Evolutionary conservation across 2,797 vertebrate species (phyloP), one percentile per base, ranked within the genome.

Genomic region (Hylomyscus alleni): DNA sequence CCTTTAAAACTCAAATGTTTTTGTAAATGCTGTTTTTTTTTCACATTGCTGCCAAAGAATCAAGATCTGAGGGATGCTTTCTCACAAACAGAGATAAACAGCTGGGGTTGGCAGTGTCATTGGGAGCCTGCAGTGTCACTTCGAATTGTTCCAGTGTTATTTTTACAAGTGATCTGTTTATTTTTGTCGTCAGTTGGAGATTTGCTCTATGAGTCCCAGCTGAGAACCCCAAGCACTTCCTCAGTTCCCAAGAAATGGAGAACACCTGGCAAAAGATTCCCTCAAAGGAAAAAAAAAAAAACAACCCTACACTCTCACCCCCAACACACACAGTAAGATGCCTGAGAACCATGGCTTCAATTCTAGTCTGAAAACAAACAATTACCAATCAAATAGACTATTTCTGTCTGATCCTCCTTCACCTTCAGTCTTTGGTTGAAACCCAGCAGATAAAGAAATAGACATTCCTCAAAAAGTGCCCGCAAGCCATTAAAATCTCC

Each of bases 401-500:
- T 85, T 76, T 97, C 96, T 60, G 0, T 93, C 97, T 91, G 95
- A 95, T 95, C 93, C 91, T 97, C 98, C 98, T 98, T 98, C 97
- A 97, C 98, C 97, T 98, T 97, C 96, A 96, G 92, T 97, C 98
- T 97, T 97, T 92, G 97, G 97, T 98, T 98, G 97, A 97, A 98
- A 98, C 97, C 94, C 97, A 98, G 97, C 95, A 96, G 98, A 97
- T 98, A 97, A 97, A 98, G 98, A 98, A 98, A 98, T 97, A 97
- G 98, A 98, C 97, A 97, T 47, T 83, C 90, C 19, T 34, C 93
- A 95, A 65, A 62, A 80, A 75, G 47, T 62, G 65, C 72, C 60
- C 91, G 93, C 91, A 93, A 77, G 95, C 98, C 98, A 98, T 98
- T 98, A 98, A 96, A 98, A 96, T 97, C 98, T 98, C 98, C 98